These are phyloP conservation scores for Heliconius congener DNA, from an alignment of 1,140 invertebrate species.

Conservation along the genomic window DNA sequence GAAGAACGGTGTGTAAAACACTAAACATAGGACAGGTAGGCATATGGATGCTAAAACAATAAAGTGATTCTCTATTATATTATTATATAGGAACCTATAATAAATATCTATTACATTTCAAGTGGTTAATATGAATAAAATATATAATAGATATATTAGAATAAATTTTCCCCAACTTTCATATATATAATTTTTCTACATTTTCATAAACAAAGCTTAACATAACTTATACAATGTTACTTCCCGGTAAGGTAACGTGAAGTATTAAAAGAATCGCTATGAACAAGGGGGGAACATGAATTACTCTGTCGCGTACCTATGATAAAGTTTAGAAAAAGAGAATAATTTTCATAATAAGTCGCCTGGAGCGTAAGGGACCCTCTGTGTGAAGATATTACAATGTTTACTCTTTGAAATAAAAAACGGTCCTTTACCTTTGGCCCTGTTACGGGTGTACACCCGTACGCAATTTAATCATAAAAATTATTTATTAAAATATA, in stretches of 20 bases:
- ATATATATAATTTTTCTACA: background rate
- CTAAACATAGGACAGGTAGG: no score
- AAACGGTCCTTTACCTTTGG: conserved; percentile 23
- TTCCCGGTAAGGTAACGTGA: background rate
- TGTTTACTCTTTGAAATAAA: conserved; percentile 33
- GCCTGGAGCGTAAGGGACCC: conserved; percentile 31
- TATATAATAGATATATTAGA: no score
- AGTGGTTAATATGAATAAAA: no score
- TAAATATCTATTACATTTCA: no score
- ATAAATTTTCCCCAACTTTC: background rate
- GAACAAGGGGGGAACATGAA: conserved; percentile 37
- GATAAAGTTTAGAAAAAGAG: conserved; percentile 26
- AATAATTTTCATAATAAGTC: conserved; percentile 34
- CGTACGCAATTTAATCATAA: conserved; percentile 21
- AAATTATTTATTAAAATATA: conserved; percentile 23
- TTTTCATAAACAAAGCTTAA: background rate
- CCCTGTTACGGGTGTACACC: conserved; percentile 7
- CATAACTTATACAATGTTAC: background rate
- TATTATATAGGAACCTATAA: no score
- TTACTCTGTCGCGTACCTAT: conserved; percentile 38
- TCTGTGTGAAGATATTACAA: conserved; percentile 33
- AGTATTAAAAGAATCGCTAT: conserved; percentile 13
- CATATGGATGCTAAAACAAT: no score
- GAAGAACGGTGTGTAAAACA: no score
- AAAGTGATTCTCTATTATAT: no score